Conservation (phyloP, 2,888 invertebrate species). For the Apamea sordens region DNA sequence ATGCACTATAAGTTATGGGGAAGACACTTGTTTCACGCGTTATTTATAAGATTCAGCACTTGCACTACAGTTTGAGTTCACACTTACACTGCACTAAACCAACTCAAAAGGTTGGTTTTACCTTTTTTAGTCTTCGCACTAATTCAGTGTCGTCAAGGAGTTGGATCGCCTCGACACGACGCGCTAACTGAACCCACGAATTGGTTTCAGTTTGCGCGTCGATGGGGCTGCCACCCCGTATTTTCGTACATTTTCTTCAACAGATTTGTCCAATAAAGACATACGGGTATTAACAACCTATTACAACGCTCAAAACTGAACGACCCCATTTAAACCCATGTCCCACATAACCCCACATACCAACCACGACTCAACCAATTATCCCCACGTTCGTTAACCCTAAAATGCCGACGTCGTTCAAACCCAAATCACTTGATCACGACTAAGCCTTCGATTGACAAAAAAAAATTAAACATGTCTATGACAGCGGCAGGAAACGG, state of each 20-base stretch:
- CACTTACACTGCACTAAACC: too few species aligned
- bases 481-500: slow-evolving; percentile 70
- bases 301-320: slow-evolving; percentile 1
- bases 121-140: too few species aligned
- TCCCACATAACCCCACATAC: slow-evolving; percentile 28
- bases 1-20: too few species aligned
- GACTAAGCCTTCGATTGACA: slow-evolving; percentile 67
- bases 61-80: too few species aligned
- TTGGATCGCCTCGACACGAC: too few species aligned
- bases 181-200: too few species aligned
- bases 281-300: neutral
- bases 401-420: slow-evolving; percentile 58
- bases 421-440: slow-evolving; percentile 74
- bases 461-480: slow-evolving; percentile 54
- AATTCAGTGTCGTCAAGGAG: too few species aligned
- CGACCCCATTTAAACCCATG: slow-evolving; percentile 20
- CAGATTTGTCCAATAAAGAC: neutral
- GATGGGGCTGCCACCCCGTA: too few species aligned
- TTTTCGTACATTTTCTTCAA: neutral
- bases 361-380: slow-evolving; percentile 33
- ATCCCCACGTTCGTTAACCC: slow-evolving; percentile 61
- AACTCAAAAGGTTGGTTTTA: too few species aligned
- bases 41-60: too few species aligned
- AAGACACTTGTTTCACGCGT: too few species aligned
- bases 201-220: too few species aligned